Percentiles rank a stretch among this genome's conserved stretches.
These are phyloP conservation scores for Nomada ruficornis DNA, from an alignment of 2,888 invertebrate genomes.

Conservation along the genomic window DNA sequence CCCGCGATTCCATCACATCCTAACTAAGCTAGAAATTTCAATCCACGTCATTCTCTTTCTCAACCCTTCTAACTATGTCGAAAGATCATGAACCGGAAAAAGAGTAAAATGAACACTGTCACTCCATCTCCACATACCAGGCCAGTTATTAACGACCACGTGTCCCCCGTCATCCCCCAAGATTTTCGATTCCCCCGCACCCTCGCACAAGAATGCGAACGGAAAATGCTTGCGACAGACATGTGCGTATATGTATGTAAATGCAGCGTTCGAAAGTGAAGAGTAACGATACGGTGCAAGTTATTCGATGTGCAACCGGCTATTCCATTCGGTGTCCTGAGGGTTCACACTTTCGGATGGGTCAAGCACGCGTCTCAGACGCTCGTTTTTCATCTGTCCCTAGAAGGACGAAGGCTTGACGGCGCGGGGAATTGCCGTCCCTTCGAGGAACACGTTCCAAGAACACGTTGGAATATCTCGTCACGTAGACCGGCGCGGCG, in stretches of 20 bases:
- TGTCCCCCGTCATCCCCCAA: neutral
- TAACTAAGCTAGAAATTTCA: neutral
- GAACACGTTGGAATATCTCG: slow-evolving; percentile 67
- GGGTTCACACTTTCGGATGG: slow-evolving; percentile 51
- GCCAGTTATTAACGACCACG: slow-evolving; percentile 13
- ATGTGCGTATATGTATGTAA: neutral
- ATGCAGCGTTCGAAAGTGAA: slow-evolving; percentile 23
- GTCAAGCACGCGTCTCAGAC: slow-evolving; percentile 56
- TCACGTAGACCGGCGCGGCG: slow-evolving; percentile 64
- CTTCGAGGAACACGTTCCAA: slow-evolving; percentile 55
- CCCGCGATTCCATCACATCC: no score
- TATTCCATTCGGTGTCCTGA: slow-evolving; percentile 50
- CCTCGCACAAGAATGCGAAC: neutral
- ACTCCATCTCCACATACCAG: neutral
- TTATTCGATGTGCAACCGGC: slow-evolving; percentile 54
- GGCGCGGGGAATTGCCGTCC: slow-evolving; percentile 68
- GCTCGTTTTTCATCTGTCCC: slow-evolving; percentile 73
- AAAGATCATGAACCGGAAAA: neutral
- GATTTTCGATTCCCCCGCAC: neutral
- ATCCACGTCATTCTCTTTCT: neutral
- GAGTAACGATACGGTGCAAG: slow-evolving; percentile 40
- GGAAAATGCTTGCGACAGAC: neutral
- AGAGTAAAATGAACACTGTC: neutral
- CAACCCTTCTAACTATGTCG: neutral
- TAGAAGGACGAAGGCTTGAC: slow-evolving; percentile 64